Evolutionary conservation across 2,113 vertebrate species (phyloP).

Genomic region (Chaetops frenatus): DNA sequence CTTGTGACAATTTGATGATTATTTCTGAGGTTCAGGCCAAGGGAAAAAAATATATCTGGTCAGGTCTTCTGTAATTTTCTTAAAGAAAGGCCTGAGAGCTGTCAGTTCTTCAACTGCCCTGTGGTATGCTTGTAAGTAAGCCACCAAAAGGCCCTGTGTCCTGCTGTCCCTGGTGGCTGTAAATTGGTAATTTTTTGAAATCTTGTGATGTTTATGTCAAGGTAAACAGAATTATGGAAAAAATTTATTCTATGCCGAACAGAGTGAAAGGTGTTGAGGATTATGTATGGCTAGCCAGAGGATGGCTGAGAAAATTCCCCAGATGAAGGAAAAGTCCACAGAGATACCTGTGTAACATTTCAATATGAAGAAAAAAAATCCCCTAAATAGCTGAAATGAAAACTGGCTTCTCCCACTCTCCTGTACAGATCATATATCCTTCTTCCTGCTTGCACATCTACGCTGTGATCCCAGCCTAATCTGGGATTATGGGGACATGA

Average conservation of each 20-base stretch:
- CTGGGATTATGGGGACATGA: not conserved
- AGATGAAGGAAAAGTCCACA: not conserved
- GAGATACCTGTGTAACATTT: not conserved
- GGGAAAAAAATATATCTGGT: not conserved
- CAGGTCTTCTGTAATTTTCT: not conserved
- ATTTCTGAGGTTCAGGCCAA: not conserved
- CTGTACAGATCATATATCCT: not conserved
- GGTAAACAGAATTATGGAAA: not conserved
- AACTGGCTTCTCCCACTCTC: not conserved
- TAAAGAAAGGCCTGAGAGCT: not conserved
- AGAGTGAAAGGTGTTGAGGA: not conserved
- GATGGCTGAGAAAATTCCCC: not conserved
- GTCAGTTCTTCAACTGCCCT: not conserved
- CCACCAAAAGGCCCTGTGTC: not conserved
- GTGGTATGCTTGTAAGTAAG: not conserved
- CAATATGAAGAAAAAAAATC: not conserved
- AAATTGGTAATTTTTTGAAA: not conserved
- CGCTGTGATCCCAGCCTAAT: not conserved
- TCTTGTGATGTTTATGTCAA: not conserved
- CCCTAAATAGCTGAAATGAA: not conserved
- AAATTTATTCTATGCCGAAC: not conserved
- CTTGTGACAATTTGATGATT: not conserved
- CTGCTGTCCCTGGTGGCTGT: not conserved
- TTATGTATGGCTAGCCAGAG: not conserved
- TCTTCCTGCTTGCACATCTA: not conserved